These are phyloP conservation scores for Drosophila tropicalis DNA, from an alignment of 1,140 invertebrate species.

Conservation along the genomic window DNA sequence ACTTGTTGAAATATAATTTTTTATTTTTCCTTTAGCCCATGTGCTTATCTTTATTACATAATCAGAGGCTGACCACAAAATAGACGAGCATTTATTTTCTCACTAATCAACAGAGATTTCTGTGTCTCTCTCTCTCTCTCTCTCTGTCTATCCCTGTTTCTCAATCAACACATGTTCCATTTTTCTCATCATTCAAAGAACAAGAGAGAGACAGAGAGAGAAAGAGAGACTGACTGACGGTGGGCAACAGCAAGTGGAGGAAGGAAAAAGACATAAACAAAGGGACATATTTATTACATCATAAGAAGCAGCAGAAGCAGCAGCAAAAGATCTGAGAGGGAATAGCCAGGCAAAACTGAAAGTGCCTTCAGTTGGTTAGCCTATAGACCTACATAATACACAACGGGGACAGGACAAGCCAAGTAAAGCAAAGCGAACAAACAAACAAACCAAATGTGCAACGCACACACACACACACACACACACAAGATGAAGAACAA, in stretches of 20 bases:
- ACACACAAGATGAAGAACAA: neutral
- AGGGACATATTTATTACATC: constrained; percentile 75
- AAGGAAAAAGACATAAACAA: constrained; percentile 21
- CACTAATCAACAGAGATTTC: constrained; percentile 75
- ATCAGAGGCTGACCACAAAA: constrained; percentile 57
- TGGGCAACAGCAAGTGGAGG: constrained; percentile 24
- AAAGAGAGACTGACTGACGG: neutral
- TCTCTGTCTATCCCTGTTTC: no score
- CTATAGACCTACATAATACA: constrained; percentile 77
- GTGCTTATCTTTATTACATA: constrained; percentile 50
- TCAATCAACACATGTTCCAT: constrained; percentile 67
- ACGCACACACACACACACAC: neutral
- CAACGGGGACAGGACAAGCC: constrained; percentile 25
- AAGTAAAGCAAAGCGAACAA: constrained; percentile 11
- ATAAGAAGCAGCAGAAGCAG: constrained; percentile 45
- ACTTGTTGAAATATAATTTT: constrained; percentile 7
- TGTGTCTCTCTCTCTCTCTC: neutral
- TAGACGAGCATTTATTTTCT: constrained; percentile 65
- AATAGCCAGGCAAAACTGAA: constrained; percentile 56
- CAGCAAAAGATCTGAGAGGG: neutral
- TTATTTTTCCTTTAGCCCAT: constrained; percentile 34
- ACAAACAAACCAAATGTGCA: neutral
- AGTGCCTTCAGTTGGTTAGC: constrained; percentile 65
- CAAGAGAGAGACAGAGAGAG: neutral
- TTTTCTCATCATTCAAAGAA: constrained; percentile 48